phyloP scores from a whole-genome alignment of 2,888 invertebrate genomes.

The Stratiomys singularior region DNA sequence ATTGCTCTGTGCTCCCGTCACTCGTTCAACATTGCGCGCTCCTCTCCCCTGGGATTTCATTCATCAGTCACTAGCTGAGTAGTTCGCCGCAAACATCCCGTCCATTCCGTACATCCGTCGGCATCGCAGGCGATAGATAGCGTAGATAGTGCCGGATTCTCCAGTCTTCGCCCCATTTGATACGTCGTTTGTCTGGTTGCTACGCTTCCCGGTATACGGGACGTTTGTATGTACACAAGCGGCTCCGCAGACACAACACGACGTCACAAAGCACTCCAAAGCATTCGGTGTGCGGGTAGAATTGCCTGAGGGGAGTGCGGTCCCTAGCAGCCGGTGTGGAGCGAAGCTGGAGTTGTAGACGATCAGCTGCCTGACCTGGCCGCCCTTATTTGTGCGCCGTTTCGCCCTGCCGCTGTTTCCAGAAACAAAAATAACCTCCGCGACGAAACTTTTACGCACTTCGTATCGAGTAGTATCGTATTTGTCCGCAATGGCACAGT shows the following conservation, averaged over 20 bases:
- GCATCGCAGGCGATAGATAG: neutral
- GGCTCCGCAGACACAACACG: neutral
- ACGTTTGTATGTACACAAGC: neutral
- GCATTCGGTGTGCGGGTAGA: neutral
- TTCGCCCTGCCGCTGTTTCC: neutral
- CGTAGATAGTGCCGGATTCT: neutral
- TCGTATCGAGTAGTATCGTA: neutral
- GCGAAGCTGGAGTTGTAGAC: constrained; percentile 13
- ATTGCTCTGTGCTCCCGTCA: neutral
- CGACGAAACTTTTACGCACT: constrained; percentile 29
- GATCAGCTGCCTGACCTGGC: constrained; percentile 33
- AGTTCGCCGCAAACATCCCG: neutral
- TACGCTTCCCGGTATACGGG: constrained; percentile 1
- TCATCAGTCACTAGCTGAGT: neutral
- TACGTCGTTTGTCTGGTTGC: neutral
- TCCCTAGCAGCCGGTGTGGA: constrained; percentile 5
- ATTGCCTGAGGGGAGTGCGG: constrained; percentile 1
- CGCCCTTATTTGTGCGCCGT: neutral
- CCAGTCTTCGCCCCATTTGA: neutral
- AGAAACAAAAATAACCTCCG: constrained; percentile 26
- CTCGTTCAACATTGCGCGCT: neutral
- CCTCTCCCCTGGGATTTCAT: constrained; percentile 2
- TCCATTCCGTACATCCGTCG: neutral
- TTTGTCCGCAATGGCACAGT: constrained; percentile 8
- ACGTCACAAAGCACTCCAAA: too few species aligned